A percentile compares a stretch with the other conserved stretches of the same genome.
These are phyloP conservation scores for Crotophaga sulcirostris DNA, from an alignment of 2,113 vertebrate species.

Conservation along the genomic window DNA sequence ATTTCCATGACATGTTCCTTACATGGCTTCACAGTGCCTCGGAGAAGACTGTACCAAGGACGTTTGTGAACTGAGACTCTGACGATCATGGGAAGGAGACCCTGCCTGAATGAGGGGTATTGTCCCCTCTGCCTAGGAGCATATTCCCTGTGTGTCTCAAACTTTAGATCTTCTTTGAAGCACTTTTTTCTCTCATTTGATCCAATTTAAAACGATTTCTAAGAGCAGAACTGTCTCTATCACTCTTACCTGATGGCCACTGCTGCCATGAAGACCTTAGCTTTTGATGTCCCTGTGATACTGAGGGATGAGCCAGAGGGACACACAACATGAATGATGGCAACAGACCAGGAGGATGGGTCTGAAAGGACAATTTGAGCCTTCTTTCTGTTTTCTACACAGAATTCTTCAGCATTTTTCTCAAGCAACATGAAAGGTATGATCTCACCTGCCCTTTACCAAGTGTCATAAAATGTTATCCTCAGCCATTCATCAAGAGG, in stretches of 20 bases:
- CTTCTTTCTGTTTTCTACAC: background rate
- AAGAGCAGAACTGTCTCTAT: background rate
- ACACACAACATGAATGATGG: background rate
- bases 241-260: background rate
- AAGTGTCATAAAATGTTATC: background rate
- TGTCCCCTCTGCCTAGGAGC: background rate
- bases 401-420: background rate
- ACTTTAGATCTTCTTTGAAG: background rate
- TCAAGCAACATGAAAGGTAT: background rate
- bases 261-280: background rate
- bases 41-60: background rate
- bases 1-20: background rate
- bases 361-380: background rate
- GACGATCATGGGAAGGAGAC: background rate
- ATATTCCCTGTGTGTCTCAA: background rate
- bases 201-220: background rate
- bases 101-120: background rate
- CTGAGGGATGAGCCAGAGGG: background rate
- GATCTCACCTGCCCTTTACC: background rate
- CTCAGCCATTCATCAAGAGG: background rate
- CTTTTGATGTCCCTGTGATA: background rate
- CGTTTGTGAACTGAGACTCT: background rate
- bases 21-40: rapidly evolving
- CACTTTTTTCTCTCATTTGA: background rate
- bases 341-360: background rate